Conservation (phyloP, 2,888 invertebrate genomes). For the Dusona sp. region DNA sequence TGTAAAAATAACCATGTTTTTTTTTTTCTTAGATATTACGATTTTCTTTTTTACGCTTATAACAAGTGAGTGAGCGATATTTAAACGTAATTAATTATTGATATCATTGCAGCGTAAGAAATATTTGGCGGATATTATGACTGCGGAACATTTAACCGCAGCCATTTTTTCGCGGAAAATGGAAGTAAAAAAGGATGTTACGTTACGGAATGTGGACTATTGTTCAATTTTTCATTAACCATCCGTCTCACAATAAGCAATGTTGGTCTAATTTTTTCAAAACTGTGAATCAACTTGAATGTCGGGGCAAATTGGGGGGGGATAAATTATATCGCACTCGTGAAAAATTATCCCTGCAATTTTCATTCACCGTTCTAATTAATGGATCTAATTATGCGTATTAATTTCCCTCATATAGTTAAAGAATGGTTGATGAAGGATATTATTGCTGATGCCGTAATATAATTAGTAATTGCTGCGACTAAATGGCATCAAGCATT, state of each 20-base stretch:
- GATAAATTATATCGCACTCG: not conserved
- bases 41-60: not conserved
- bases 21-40: not conserved
- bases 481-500: not conserved
- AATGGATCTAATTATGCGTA: not conserved
- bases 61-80: not conserved
- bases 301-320: not conserved
- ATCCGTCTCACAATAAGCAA: not conserved
- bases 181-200: not conserved
- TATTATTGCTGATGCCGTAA: not conserved
- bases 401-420: not conserved
- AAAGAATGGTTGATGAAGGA: not conserved
- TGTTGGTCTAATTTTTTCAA: not conserved
- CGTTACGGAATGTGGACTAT: not conserved
- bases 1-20: not conserved
- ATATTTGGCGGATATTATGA: not conserved
- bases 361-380: not conserved
- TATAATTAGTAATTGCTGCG: slow-evolving; percentile 9
- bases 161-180: too few relatives aligned
- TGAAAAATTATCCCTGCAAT: not conserved
- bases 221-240: not conserved
- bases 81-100: not conserved
- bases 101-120: not conserved
- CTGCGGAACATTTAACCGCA: not conserved
- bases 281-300: not conserved